Base-by-base conservation (phyloP, 2,888 invertebrate species). In the Acrobasis suavella region DNA sequence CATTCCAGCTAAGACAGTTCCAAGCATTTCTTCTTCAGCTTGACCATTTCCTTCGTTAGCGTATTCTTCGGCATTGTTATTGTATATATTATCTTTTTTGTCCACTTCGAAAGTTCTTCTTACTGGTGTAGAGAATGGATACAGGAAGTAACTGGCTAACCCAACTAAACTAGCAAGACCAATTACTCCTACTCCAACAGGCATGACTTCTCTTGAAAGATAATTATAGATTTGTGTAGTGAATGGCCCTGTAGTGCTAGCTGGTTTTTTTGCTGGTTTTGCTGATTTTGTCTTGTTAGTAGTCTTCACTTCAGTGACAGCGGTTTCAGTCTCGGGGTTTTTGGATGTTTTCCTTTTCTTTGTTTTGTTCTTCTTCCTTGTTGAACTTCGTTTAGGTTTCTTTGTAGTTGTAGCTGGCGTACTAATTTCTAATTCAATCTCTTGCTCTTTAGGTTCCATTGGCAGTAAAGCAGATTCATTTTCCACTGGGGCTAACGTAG, bases 161-260 rank as follows among this genome's bases (percentile, higher is more conserved):
- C 96, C 96, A 2, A 95, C 95, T 50, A 95, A 93, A 65, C 96
- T 94, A 65, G 96, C 95, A 51, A 96, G 82, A 1, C 96, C 96
- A 12, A 96, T 94, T 17, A 96, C 86, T 72, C 96, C 96, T 0
- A 96, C 95, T 0, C 96, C 96, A 17, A 96, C 95, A 39, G 96
- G 96, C 95, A 96, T 96, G 0, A 96, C 95, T 89, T 96, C 96
- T 71, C 96, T 92, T 2, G 96, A 96, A 50, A 96, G 85, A 74
- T 96, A 96, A 74, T 96, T 96, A 75, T 96, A 96, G 37, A 96
- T 94, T 79, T 96, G 95, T 0, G 96, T 95, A 10, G 95, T 93
- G 0, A 96, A 93, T 1, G 96, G 95, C 62, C 95, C 85, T 56
- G 82, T 80, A 49, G 72, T 71, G 49, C 71, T 94, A 51, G 90